Evolutionary conservation across 2,888 invertebrate genomes (phyloP).

Genomic region (Tenthredo livida): DNA sequence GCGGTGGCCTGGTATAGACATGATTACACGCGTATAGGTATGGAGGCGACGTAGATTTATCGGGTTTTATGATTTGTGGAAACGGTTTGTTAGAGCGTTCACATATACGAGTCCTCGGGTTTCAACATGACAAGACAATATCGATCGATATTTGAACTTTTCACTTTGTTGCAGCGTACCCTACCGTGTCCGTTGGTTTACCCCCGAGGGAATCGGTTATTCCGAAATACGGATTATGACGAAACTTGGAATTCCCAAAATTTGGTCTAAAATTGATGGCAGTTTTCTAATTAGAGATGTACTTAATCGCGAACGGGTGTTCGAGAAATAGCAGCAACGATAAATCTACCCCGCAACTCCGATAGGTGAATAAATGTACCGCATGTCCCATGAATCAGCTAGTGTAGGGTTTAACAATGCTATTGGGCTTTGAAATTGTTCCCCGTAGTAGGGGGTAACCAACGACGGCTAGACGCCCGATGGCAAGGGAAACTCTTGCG

Average conservation of each 20-base stretch:
- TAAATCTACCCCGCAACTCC: slow-evolving; percentile 14
- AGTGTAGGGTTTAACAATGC: slow-evolving; percentile 46
- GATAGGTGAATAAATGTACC: slow-evolving; percentile 53
- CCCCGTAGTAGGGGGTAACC: slow-evolving; percentile 20
- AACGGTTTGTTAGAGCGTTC: neutral
- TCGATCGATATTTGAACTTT: slow-evolving; percentile 29
- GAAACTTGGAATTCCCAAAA: slow-evolving; percentile 20
- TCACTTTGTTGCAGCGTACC: neutral
- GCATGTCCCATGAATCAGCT: slow-evolving; percentile 52
- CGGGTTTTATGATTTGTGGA: neutral
- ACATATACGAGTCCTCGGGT: neutral
- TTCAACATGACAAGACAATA: neutral
- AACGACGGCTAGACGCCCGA: slow-evolving; percentile 32
- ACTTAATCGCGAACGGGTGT: slow-evolving; percentile 29
- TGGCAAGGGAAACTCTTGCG: slow-evolving; percentile 18
- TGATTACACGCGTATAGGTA: neutral
- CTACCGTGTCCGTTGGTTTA: neutral
- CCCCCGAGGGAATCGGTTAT: neutral
- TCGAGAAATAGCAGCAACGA: slow-evolving; percentile 22
- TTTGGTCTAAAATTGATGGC: slow-evolving; percentile 1
- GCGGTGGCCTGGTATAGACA: neutral
- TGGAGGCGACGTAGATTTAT: neutral
- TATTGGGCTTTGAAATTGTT: slow-evolving; percentile 52
- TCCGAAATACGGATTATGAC: slow-evolving; percentile 2
- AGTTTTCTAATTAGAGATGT: slow-evolving; percentile 31